phyloP scores from a whole-genome alignment of 2,113 vertebrate genomes.

The Stomatorhinus ivindoensis region DNA sequence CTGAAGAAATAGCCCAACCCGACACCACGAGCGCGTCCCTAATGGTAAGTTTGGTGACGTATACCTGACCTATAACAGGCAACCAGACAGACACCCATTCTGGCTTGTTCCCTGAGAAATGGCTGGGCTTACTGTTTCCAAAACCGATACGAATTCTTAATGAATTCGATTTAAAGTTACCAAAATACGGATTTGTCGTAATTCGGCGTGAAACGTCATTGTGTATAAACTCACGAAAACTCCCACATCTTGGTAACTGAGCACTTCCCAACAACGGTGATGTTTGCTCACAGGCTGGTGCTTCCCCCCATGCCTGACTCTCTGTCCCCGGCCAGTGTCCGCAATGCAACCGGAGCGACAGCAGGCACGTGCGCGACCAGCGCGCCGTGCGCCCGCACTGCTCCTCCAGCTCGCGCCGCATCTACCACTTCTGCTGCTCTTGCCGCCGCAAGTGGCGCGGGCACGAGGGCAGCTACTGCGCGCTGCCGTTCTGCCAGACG shows the following conservation, averaged over 20 bases:
- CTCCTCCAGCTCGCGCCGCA: slow-evolving; percentile 6
- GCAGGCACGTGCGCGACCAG: slow-evolving; percentile 4
- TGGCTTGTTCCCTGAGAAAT: neutral
- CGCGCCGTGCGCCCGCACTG: slow-evolving; percentile 21
- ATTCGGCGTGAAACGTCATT: neutral
- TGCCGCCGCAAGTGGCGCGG: slow-evolving; percentile 35
- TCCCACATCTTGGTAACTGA: neutral
- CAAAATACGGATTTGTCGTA: neutral
- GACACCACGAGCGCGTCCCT: neutral
- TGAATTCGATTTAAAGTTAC: neutral
- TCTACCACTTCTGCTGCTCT: slow-evolving; percentile 37
- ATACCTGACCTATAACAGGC: neutral
- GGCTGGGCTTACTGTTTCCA: neutral
- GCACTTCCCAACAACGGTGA: neutral
- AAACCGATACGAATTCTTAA: neutral
- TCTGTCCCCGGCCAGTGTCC: slow-evolving; percentile 29
- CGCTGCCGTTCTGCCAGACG: slow-evolving; percentile 22
- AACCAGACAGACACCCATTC: neutral
- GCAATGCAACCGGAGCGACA: neutral
- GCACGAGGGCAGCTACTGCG: neutral
- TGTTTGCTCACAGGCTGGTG: neutral
- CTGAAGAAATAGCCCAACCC: neutral
- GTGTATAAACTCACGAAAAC: neutral
- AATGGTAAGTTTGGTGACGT: neutral
- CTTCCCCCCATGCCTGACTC: neutral